Conservation (phyloP, 2,113 vertebrate species). For the Mungos mungo region DNA sequence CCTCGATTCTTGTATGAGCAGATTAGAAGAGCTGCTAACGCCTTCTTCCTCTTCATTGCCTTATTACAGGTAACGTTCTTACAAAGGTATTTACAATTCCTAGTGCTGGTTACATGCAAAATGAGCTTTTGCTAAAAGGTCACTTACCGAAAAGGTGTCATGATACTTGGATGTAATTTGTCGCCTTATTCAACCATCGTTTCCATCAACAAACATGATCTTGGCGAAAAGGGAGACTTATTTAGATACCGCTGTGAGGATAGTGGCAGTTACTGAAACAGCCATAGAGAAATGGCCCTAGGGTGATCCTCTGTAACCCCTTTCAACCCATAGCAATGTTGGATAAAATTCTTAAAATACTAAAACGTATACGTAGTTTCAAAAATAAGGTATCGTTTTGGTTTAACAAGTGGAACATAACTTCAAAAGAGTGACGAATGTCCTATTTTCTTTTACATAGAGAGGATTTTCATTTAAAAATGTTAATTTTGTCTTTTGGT, state of each 20-base stretch:
- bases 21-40: constrained; percentile 98
- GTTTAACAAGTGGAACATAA: background rate
- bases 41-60: constrained; percentile 99
- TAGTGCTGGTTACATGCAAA: background rate
- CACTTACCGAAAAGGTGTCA: background rate
- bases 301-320: background rate
- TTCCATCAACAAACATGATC: background rate
- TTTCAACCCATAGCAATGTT: background rate
- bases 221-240: background rate
- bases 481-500: constrained; percentile 7
- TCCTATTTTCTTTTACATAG: background rate
- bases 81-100: background rate
- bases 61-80: constrained; percentile 94
- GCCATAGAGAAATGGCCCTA: background rate
- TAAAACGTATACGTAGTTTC: background rate
- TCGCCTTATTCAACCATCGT: background rate
- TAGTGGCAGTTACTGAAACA: background rate
- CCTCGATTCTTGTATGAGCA: constrained; percentile 99
- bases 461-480: background rate
- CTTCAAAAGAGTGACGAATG: background rate
- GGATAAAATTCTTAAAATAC: background rate
- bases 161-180: background rate
- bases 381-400: background rate
- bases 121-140: background rate
- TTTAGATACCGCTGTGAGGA: background rate